Percentiles rank a stretch among this genome's conserved stretches.
Evolutionary conservation across 2,113 vertebrate genomes (phyloP).

Genomic region (Siphamia tubifer): DNA sequence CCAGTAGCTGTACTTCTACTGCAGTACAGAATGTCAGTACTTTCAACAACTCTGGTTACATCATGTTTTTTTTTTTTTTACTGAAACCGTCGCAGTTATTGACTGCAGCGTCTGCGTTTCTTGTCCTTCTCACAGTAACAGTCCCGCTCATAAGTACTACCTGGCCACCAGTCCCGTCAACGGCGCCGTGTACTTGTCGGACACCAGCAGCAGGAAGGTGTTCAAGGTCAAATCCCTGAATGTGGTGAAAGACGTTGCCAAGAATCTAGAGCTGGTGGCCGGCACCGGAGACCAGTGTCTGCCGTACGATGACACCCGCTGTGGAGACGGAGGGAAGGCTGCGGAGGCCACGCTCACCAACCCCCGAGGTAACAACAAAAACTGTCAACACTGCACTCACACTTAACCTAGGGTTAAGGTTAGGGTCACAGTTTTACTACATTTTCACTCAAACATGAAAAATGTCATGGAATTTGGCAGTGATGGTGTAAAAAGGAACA

Average conservation of each 20-base stretch:
- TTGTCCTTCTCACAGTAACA: constrained; percentile 82
- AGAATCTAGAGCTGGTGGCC: constrained; percentile 92
- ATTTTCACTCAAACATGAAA: too few species aligned
- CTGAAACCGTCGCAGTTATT: constrained; percentile 58
- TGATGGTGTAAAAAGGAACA: too few species aligned
- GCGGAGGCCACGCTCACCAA: constrained; percentile 94
- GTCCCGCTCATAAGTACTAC: constrained; percentile 97
- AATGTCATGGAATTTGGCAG: too few species aligned
- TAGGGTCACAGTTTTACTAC: too few species aligned
- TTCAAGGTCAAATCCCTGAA: constrained; percentile 91
- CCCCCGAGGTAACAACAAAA: constrained; percentile 86
- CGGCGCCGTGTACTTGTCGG: constrained; percentile 91
- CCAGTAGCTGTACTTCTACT: too few species aligned
- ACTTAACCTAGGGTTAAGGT: too few species aligned
- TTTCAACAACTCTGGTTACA: too few species aligned
- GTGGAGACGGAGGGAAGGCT: constrained; percentile 96
- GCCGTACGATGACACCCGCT: constrained; percentile 94
- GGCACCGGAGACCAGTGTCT: constrained; percentile 98
- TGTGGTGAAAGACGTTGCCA: constrained; percentile 90
- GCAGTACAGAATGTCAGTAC: too few species aligned
- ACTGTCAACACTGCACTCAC: too few species aligned
- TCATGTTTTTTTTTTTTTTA: constrained; percentile 53
- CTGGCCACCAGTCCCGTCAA: constrained; percentile 91
- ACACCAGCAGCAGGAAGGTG: constrained; percentile 95
- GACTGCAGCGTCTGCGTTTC: constrained; percentile 28